Evolutionary conservation across 1,140 invertebrate genomes (phyloP).

Genomic region (Halesus radiatus): DNA sequence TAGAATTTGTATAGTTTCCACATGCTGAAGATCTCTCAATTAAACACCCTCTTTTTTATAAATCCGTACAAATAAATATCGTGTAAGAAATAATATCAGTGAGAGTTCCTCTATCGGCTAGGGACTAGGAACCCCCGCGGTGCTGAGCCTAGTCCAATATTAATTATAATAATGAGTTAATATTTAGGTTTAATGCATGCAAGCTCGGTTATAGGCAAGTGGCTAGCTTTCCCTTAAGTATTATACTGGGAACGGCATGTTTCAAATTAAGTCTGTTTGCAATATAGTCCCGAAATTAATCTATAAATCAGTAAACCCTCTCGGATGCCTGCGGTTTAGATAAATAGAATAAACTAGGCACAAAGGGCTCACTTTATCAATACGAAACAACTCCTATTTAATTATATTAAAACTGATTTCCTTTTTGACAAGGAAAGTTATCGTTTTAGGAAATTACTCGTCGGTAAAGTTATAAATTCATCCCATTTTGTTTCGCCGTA

Average conservation of each 20-base stretch:
- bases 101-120: too few species aligned
- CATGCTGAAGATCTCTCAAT: too few species aligned
- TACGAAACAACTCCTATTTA: constrained; percentile 15
- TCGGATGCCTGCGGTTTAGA: constrained; percentile 43
- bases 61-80: too few species aligned
- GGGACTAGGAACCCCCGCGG: too few species aligned
- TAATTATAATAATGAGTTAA: constrained; percentile 6
- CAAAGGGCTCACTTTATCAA: constrained; percentile 33
- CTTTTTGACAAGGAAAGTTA: constrained; percentile 30
- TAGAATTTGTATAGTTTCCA: too few species aligned
- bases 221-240: neutral
- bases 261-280: constrained; percentile 41
- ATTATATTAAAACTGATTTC: constrained; percentile 40
- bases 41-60: too few species aligned
- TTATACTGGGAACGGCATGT: neutral
- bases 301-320: constrained; percentile 53
- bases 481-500: neutral
- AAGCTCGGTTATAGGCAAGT: neutral
- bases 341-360: constrained; percentile 48
- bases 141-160: too few species aligned
- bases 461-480: constrained; percentile 3
- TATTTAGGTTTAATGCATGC: neutral
- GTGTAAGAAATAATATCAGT: too few species aligned
- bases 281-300: constrained; percentile 51
- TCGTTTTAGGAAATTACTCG: constrained; percentile 23